Evolutionary conservation across 2,113 vertebrate species (phyloP).

Genomic region (Pedetes capensis): DNA sequence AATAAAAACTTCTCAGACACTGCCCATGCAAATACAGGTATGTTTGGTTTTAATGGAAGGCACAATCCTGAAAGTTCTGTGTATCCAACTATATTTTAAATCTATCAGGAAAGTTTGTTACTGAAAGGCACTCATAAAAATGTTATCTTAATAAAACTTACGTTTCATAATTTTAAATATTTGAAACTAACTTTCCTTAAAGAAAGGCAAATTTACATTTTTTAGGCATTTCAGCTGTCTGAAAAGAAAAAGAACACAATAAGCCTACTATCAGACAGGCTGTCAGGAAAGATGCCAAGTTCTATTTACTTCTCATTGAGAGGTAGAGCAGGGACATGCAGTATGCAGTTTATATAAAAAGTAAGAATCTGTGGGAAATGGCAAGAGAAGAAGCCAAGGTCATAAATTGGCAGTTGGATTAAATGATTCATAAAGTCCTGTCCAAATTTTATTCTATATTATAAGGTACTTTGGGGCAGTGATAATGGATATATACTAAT

Average conservation of each 20-base stretch:
- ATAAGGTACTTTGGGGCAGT: background rate
- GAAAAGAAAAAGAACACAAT: background rate
- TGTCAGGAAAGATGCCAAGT: background rate
- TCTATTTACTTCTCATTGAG: background rate
- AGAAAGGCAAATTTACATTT: slow-evolving; percentile 5
- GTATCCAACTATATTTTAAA: slow-evolving; percentile 18
- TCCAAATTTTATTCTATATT: background rate
- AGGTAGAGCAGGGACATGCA: background rate
- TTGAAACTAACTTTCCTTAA: background rate
- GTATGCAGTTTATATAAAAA: rapidly evolving
- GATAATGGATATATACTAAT: background rate
- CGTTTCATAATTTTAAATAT: background rate
- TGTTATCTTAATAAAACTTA: background rate
- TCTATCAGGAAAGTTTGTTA: background rate
- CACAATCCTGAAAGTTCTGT: background rate
- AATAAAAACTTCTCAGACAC: slow-evolving; percentile 43
- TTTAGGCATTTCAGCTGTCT: background rate
- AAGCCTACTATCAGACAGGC: background rate
- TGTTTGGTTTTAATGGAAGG: background rate
- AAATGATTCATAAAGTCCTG: background rate
- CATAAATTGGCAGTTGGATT: background rate
- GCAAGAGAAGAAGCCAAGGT: background rate
- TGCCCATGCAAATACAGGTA: background rate
- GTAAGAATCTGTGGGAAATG: background rate
- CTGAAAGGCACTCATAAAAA: background rate